Conservation (phyloP, 2,113 vertebrate genomes). For the Apodemus speciosus region DNA sequence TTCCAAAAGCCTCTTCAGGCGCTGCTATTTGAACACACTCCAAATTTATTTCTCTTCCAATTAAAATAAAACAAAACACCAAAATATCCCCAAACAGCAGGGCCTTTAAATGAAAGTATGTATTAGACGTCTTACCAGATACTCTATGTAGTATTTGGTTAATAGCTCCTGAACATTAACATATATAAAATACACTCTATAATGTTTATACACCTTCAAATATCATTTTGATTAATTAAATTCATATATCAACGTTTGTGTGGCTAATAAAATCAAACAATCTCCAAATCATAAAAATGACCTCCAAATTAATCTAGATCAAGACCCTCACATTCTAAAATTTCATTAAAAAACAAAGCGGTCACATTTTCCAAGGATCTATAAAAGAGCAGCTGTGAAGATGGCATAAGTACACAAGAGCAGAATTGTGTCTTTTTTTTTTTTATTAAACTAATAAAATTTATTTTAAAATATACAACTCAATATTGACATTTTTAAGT, state of each 20-base stretch:
- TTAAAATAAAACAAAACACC: conserved; percentile 50
- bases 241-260: conserved; percentile 26
- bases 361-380: not conserved
- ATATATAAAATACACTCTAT: not conserved
- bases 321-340: not conserved
- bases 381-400: not conserved
- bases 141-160: conserved; percentile 38
- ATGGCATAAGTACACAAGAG: not conserved
- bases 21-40: conserved; percentile 64
- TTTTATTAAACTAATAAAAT: no score
- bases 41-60: conserved; percentile 64
- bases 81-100: not conserved
- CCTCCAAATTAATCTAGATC: not conserved
- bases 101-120: conserved; percentile 39
- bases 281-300: not conserved
- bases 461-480: no score
- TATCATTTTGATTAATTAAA: not conserved
- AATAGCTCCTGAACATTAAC: not conserved
- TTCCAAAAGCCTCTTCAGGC: conserved; percentile 69
- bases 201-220: conserved; percentile 32
- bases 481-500: no score
- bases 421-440: not conserved
- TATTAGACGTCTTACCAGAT: conserved; percentile 51
- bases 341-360: not conserved
- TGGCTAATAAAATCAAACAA: conserved; percentile 37